These are phyloP conservation scores for Ips nitidus DNA, from an alignment of 1,140 invertebrate species.

Conservation along the genomic window DNA sequence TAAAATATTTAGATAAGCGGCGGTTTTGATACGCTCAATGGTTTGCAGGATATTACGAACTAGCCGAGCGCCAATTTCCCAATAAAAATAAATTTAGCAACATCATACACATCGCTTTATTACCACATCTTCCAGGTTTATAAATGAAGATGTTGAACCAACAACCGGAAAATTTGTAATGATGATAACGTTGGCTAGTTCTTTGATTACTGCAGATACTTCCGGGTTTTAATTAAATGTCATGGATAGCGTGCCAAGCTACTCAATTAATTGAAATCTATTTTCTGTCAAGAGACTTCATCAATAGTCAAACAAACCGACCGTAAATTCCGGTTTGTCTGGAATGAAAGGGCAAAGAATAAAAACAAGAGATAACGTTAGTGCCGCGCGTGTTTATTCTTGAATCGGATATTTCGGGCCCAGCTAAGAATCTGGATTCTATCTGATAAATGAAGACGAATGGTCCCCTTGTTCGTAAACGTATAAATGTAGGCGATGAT, in stretches of 20 bases:
- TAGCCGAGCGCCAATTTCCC: background rate
- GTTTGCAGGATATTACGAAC: slow-evolving; percentile 14
- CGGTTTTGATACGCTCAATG: slow-evolving; percentile 1
- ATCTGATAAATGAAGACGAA: slow-evolving; percentile 6
- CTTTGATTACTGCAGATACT: too few relatives aligned
- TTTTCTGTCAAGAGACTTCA: background rate
- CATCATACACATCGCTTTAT: slow-evolving; percentile 6
- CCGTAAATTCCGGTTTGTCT: background rate
- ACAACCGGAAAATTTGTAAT: background rate
- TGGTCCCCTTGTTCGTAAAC: background rate
- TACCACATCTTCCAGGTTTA: background rate
- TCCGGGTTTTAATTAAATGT: background rate
- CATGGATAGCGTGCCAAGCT: background rate
- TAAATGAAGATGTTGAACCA: background rate
- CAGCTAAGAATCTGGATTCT: background rate
- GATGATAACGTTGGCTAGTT: too few relatives aligned
- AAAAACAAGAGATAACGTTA: background rate
- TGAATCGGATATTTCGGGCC: background rate
- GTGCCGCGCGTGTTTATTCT: background rate
- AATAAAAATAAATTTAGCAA: slow-evolving; percentile 15
- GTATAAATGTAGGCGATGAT: background rate
- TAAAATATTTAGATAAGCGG: slow-evolving; percentile 15
- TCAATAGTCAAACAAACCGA: background rate
- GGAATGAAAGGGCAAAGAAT: background rate
- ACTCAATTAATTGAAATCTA: background rate